Conservation (phyloP, 1,140 invertebrate species). For the Nasonia vitripennis region DNA sequence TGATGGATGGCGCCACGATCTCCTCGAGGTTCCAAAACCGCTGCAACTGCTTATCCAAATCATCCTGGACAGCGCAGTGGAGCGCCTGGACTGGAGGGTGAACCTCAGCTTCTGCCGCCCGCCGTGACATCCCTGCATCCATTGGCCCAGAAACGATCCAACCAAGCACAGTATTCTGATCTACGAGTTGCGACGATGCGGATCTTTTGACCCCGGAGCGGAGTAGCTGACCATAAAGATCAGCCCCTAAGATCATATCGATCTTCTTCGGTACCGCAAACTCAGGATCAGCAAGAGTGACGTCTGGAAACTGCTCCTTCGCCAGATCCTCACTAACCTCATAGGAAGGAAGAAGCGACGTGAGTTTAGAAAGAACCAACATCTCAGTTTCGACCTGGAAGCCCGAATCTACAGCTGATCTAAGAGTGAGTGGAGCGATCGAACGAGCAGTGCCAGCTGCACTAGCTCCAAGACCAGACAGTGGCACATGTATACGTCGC, state of each 20-base stretch:
- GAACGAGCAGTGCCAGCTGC: too few species aligned
- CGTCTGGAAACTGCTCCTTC: background rate
- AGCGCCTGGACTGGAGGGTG: too few species aligned
- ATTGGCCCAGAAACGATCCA: slow-evolving; percentile 60
- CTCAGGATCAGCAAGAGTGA: slow-evolving; percentile 45
- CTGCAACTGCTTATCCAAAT: too few species aligned
- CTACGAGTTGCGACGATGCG: slow-evolving; percentile 45
- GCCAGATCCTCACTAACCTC: too few species aligned
- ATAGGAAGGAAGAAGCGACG: background rate
- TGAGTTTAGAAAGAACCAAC: slow-evolving; percentile 18
- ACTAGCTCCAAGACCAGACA: too few species aligned
- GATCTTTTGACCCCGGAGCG: slow-evolving; percentile 18
- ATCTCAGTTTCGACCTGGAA: background rate
- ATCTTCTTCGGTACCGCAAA: slow-evolving; percentile 23
- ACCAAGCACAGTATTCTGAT: slow-evolving; percentile 60
- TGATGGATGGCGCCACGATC: background rate
- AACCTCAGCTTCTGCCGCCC: too few species aligned
- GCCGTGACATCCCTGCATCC: background rate
- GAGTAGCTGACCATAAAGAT: slow-evolving; percentile 42
- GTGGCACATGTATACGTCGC: too few species aligned
- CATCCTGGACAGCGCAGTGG: too few species aligned
- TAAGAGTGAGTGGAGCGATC: too few species aligned
- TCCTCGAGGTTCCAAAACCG: too few species aligned
- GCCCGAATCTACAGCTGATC: background rate
- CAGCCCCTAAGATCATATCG: slow-evolving; percentile 50